These are phyloP conservation scores for Cephus sareptanus DNA, from an alignment of 2,888 invertebrate genomes.

Conservation along the genomic window DNA sequence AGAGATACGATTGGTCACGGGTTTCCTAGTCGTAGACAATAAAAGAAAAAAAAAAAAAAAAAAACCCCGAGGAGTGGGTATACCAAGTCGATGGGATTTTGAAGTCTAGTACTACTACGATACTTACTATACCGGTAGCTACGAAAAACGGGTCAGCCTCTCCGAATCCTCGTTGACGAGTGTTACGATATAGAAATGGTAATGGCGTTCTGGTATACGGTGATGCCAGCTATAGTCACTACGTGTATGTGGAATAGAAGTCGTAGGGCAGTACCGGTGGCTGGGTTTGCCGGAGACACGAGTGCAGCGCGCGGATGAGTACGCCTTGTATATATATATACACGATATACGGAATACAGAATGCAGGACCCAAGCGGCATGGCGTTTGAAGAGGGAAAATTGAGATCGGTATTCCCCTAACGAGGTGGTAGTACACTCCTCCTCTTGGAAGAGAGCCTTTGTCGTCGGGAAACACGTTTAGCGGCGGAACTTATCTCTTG, in stretches of 20 bases:
- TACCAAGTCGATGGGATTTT: background rate
- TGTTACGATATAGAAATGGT: background rate
- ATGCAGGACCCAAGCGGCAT: background rate
- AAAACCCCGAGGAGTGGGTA: background rate
- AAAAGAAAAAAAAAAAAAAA: background rate
- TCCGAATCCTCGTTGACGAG: background rate
- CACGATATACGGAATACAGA: background rate
- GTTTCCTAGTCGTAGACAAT: background rate
- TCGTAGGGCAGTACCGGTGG: background rate
- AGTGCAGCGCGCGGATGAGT: background rate
- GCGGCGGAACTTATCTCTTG: conserved; percentile 4
- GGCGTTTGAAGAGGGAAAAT: background rate
- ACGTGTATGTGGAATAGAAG: background rate
- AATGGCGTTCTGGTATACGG: too few relatives aligned
- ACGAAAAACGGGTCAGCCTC: background rate
- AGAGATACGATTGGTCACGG: background rate
- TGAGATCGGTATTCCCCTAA: background rate
- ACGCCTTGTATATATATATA: background rate
- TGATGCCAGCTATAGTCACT: background rate
- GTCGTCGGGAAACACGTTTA: conserved; percentile 4
- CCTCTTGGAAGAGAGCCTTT: background rate
- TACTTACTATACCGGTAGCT: background rate
- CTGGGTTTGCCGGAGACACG: background rate
- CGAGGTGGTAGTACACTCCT: background rate
- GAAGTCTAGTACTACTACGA: background rate